Evolutionary conservation across 2,888 invertebrate species (phyloP).

Genomic region (Prosapia bicincta): DNA sequence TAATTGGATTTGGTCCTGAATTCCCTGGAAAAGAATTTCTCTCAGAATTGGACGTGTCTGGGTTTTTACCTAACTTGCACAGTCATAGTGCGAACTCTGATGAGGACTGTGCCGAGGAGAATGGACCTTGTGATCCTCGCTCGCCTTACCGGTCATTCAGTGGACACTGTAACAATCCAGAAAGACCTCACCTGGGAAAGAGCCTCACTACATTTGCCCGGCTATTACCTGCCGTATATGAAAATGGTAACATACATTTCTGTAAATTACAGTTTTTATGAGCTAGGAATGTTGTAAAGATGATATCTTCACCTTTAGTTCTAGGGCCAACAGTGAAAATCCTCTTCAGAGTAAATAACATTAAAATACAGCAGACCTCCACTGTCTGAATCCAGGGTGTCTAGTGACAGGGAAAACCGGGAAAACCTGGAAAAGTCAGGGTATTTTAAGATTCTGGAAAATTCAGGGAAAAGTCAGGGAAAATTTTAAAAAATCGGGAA

Average conservation of each 20-base stretch:
- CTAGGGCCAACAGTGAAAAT: too few species aligned
- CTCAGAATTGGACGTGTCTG: slow-evolving; percentile 73
- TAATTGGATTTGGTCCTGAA: slow-evolving; percentile 53
- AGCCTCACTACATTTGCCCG: slow-evolving; percentile 82
- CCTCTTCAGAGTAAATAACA: neutral
- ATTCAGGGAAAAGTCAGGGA: too few species aligned
- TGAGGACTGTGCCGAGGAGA: slow-evolving; percentile 57
- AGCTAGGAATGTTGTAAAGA: too few species aligned
- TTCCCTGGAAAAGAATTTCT: slow-evolving; percentile 59
- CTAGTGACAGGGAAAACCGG: too few species aligned
- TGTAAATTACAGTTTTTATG: too few species aligned
- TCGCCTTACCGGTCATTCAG: slow-evolving; percentile 60
- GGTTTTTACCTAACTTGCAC: slow-evolving; percentile 55
- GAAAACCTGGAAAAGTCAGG: too few species aligned
- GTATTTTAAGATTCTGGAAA: too few species aligned
- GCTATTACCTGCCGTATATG: slow-evolving; percentile 79
- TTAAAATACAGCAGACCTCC: too few species aligned
- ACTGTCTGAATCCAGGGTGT: too few species aligned
- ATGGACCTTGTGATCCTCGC: slow-evolving; percentile 52
- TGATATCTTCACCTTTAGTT: too few species aligned
- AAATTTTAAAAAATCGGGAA: too few species aligned
- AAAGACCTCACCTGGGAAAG: slow-evolving; percentile 78
- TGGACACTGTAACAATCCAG: slow-evolving; percentile 84
- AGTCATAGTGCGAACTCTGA: slow-evolving; percentile 44
- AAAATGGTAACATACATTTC: slow-evolving; percentile 74